These are phyloP conservation scores for Jaculus jaculus DNA, from an alignment of 2,113 vertebrate species.

Conservation along the genomic window DNA sequence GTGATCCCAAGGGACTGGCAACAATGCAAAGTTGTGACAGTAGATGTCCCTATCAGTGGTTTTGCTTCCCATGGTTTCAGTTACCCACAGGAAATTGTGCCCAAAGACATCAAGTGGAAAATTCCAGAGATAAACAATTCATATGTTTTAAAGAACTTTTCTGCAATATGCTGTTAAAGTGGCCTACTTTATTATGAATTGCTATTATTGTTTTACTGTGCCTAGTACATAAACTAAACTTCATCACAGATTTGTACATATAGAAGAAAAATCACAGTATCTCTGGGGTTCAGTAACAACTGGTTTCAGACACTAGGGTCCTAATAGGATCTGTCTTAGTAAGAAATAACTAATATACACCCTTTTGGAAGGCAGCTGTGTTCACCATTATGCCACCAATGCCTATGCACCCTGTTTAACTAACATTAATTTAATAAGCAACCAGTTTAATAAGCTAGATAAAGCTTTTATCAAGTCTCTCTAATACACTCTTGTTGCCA, in stretches of 20 bases:
- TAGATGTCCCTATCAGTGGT: too few species aligned
- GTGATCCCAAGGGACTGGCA: not conserved
- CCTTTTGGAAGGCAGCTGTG: not conserved
- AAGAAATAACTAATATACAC: not conserved
- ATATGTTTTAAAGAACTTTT: not conserved
- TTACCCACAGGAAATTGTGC: not conserved
- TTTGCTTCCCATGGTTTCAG: not conserved
- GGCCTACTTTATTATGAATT: not conserved
- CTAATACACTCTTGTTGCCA: not conserved
- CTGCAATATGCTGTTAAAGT: not conserved
- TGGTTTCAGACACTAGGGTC: not conserved
- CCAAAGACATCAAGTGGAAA: not conserved
- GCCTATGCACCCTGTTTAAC: not conserved
- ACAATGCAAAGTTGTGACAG: not conserved
- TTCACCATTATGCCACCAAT: too few species aligned
- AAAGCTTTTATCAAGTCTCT: not conserved
- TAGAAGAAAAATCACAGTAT: not conserved
- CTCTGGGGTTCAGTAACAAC: too few species aligned
- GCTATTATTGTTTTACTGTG: not conserved
- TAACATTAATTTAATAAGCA: not conserved
- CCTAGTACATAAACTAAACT: not conserved
- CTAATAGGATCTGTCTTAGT: too few species aligned
- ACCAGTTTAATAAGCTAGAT: not conserved
- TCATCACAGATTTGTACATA: not conserved
- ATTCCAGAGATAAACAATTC: not conserved